phyloP scores from a whole-genome alignment of 2,113 vertebrate species.

The Tachuris rubrigastra region DNA sequence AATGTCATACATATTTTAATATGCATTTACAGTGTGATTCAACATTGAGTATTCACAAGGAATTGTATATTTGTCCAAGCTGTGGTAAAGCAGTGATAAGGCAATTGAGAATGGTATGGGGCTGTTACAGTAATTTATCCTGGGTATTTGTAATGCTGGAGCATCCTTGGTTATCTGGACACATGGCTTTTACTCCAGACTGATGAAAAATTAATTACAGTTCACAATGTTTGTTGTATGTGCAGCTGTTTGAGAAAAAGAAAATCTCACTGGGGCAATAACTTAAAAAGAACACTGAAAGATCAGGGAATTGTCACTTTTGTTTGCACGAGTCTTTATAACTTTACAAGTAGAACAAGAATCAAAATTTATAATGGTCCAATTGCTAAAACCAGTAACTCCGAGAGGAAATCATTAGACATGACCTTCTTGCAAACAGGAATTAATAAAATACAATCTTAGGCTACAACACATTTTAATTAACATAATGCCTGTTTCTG shows the following conservation, averaged over 20 bases:
- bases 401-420: slow-evolving; percentile 13
- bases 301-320: not conserved
- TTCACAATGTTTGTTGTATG: not conserved
- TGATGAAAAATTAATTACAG: not conserved
- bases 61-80: not conserved
- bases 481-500: not conserved
- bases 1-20: not conserved
- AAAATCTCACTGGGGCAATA: not conserved
- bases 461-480: slow-evolving; percentile 17
- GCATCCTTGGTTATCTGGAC: not conserved
- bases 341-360: not conserved
- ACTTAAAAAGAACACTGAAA: not conserved
- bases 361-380: not conserved
- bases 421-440: slow-evolving; percentile 15
- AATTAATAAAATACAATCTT: slow-evolving; percentile 25
- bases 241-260: not conserved
- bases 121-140: not conserved
- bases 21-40: not conserved
- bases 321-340: not conserved
- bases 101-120: not conserved
- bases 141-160: not conserved
- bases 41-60: not conserved
- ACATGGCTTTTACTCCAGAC: not conserved
- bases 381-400: not conserved
- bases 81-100: not conserved